Evolutionary conservation across 2,113 vertebrate genomes (phyloP).

Genomic region (Melanocharis versteri): DNA sequence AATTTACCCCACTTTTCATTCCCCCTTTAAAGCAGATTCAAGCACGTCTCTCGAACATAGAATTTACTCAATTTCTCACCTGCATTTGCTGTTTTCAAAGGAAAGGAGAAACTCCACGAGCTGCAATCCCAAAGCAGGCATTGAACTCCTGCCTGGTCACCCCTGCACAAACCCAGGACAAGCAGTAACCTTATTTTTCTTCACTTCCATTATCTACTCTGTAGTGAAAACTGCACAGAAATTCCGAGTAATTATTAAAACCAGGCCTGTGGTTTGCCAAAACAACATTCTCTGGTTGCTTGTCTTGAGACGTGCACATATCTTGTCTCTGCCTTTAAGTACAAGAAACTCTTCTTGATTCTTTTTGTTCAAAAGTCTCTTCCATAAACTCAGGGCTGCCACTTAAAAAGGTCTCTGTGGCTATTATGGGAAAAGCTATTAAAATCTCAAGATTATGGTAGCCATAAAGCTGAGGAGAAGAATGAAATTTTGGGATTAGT

Average conservation of each 20-base stretch:
- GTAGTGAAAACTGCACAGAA: neutral
- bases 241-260: neutral
- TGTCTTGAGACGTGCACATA: neutral
- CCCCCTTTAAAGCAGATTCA: neutral
- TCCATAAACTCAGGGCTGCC: slow-evolving; percentile 4
- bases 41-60: neutral
- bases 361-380: neutral
- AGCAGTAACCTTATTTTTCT: neutral
- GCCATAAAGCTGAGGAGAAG: slow-evolving; percentile 34
- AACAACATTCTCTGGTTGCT: neutral
- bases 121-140: neutral
- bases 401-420: slow-evolving; percentile 16
- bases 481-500: slow-evolving; percentile 33
- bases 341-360: neutral
- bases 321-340: neutral
- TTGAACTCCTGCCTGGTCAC: neutral
- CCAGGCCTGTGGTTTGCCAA: neutral
- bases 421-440: slow-evolving; percentile 47
- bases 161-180: neutral
- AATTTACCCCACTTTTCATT: neutral
- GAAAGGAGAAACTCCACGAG: neutral
- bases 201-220: neutral
- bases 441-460: slow-evolving; percentile 33
- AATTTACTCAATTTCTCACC: neutral
- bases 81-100: neutral